A percentile compares a stretch with the other conserved stretches of the same genome.
phyloP scores from a whole-genome alignment of 2,888 invertebrate genomes.

The Hybos culiciformis region DNA sequence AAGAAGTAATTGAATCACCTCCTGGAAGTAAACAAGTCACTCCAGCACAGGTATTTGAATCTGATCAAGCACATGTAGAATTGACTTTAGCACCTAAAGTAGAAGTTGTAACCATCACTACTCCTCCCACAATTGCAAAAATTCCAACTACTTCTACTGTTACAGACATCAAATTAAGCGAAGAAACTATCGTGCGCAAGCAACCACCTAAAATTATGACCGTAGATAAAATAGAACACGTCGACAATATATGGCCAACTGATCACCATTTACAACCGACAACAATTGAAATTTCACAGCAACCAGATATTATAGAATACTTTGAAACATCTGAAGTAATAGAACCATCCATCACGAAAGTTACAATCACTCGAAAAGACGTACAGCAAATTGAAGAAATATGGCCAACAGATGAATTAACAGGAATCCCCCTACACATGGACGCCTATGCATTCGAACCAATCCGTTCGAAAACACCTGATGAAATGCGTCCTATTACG shows the following conservation, averaged over 20 bases:
- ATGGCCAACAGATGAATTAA: constrained; percentile 29
- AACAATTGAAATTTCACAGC: constrained; percentile 28
- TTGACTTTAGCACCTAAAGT: constrained; percentile 32
- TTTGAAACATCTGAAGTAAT: constrained; percentile 9
- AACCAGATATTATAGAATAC: constrained; percentile 18
- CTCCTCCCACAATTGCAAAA: constrained; percentile 10
- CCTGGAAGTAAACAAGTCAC: constrained; percentile 16
- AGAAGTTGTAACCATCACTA: constrained; percentile 19
- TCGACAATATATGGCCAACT: constrained; percentile 32
- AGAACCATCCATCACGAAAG: constrained; percentile 7
- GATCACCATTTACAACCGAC: constrained; percentile 27
- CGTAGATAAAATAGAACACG: constrained; percentile 19
- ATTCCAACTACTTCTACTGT: constrained; percentile 2
- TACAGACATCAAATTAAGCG: constrained; percentile 16
- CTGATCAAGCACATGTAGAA: constrained; percentile 34
- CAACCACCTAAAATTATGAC: constrained; percentile 10
- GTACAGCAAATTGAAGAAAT: constrained; percentile 19
- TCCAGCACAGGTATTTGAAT: constrained; percentile 36
- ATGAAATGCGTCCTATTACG: constrained; percentile 1
- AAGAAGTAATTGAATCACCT: constrained; percentile 23
- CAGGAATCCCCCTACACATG: constrained; percentile 26
- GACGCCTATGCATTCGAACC: constrained; percentile 26
- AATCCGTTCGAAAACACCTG: too few relatives aligned
- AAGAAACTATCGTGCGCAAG: constrained; percentile 8
- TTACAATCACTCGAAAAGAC: constrained; percentile 12